phyloP scores from a whole-genome alignment of 2,888 invertebrate species.

The Podotricha telesiphe region DNA sequence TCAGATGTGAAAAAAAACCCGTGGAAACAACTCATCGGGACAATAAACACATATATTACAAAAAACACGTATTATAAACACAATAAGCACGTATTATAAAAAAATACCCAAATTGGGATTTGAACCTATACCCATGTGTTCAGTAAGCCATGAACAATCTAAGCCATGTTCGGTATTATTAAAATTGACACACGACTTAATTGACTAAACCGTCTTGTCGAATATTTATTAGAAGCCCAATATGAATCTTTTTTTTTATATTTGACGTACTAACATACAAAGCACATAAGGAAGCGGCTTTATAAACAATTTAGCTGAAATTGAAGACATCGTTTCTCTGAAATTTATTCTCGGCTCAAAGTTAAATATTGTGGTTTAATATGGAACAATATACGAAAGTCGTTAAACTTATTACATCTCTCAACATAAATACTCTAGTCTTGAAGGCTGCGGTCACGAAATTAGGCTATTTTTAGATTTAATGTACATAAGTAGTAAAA shows the following conservation, averaged over 20 bases:
- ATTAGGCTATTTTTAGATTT: background rate
- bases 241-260: background rate
- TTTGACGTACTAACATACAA: background rate
- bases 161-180: too few relatives aligned
- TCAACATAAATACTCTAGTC: constrained; percentile 3
- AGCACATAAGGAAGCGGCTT: background rate
- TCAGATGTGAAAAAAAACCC: too few relatives aligned
- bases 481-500: constrained; percentile 3
- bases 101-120: too few relatives aligned
- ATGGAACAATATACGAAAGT: constrained; percentile 21
- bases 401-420: constrained; percentile 28
- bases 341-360: constrained; percentile 28
- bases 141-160: too few relatives aligned
- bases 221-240: background rate
- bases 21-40: too few relatives aligned
- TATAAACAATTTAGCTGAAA: constrained; percentile 17
- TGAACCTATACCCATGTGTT: too few relatives aligned
- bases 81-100: too few relatives aligned
- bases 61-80: too few relatives aligned
- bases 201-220: too few relatives aligned
- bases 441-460: constrained; percentile 3
- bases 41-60: too few relatives aligned
- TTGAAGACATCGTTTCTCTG: background rate
- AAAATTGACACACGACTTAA: too few relatives aligned
- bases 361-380: constrained; percentile 21